Percentiles rank a stretch among this genome's conserved stretches.
Evolutionary conservation across 2,113 vertebrate genomes (phyloP).

Genomic region (Bos javanicus): DNA sequence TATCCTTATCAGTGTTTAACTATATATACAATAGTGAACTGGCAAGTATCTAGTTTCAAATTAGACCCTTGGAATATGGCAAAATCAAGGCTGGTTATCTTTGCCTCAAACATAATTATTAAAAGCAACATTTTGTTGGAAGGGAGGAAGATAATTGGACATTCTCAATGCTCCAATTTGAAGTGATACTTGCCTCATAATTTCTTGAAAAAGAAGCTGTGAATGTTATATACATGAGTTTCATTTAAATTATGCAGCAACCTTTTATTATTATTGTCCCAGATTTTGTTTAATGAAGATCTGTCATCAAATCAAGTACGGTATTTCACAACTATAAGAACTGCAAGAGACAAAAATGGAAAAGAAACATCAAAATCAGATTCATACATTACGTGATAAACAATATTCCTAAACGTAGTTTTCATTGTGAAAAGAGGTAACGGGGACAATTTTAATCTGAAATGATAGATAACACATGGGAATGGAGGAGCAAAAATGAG

Average conservation of each 20-base stretch:
- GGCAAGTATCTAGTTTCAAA: constrained; percentile 78
- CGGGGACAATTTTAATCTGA: background rate
- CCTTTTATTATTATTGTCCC: constrained; percentile 69
- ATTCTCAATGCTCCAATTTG: constrained; percentile 68
- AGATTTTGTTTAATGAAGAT: constrained; percentile 69
- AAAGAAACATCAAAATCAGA: constrained; percentile 37
- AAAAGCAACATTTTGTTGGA: constrained; percentile 59
- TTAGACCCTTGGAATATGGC: constrained; percentile 65
- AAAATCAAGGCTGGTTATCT: constrained; percentile 55
- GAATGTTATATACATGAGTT: constrained; percentile 81
- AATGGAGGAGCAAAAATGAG: background rate
- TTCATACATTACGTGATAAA: background rate
- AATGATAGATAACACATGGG: background rate
- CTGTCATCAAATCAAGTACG: constrained; percentile 78
- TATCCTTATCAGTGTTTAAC: constrained; percentile 65
- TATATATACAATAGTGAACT: constrained; percentile 71
- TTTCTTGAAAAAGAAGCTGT: constrained; percentile 75
- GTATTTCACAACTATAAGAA: constrained; percentile 85
- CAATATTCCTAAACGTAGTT: background rate
- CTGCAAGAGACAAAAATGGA: constrained; percentile 75
- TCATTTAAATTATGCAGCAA: constrained; percentile 83
- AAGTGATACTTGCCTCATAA: constrained; percentile 74
- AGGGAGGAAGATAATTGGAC: constrained; percentile 52
- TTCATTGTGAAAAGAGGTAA: background rate
- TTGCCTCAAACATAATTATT: constrained; percentile 62